These are phyloP conservation scores for Tryphoninae sp. DNA, from an alignment of 2,888 invertebrate species.

Conservation along the genomic window DNA sequence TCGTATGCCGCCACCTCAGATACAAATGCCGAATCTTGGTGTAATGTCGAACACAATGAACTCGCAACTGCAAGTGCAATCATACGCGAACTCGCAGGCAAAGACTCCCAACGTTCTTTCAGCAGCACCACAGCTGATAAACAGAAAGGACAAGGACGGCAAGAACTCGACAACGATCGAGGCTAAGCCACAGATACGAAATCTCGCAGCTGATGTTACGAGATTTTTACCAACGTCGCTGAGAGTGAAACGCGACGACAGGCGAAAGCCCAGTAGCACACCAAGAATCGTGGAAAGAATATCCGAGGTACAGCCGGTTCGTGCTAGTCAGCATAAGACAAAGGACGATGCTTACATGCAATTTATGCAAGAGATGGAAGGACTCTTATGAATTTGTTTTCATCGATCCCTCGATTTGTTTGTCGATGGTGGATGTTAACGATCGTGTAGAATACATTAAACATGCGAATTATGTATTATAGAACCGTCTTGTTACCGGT, in stretches of 20 bases:
- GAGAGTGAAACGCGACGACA: constrained; percentile 94
- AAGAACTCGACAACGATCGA: constrained; percentile 91
- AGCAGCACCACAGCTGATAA: constrained; percentile 92
- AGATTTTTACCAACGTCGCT: constrained; percentile 96
- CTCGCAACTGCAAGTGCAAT: constrained; percentile 72
- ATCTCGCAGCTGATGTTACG: constrained; percentile 96
- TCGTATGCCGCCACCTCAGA: constrained; percentile 84
- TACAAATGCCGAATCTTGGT: constrained; percentile 75
- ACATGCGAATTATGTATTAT: neutral
- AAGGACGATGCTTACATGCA: constrained; percentile 99
- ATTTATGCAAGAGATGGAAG: constrained; percentile 99
- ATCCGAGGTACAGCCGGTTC: constrained; percentile 82
- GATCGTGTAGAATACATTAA: neutral
- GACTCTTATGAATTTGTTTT: constrained; percentile 84
- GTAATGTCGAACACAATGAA: constrained; percentile 73
- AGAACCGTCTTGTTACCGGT: neutral
- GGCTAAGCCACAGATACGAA: constrained; percentile 98
- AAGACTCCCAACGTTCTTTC: constrained; percentile 88
- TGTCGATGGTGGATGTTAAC: neutral
- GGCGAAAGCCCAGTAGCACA: constrained; percentile 83
- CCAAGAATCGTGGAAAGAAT: constrained; percentile 78
- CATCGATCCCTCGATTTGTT: neutral
- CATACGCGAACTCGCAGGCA: constrained; percentile 74
- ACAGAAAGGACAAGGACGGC: constrained; percentile 86
- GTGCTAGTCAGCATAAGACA: constrained; percentile 84